A percentile compares a stretch with the other conserved stretches of the same genome.
Conservation (phyloP, 2,797 vertebrate genomes). For the Meda fulgida region DNA sequence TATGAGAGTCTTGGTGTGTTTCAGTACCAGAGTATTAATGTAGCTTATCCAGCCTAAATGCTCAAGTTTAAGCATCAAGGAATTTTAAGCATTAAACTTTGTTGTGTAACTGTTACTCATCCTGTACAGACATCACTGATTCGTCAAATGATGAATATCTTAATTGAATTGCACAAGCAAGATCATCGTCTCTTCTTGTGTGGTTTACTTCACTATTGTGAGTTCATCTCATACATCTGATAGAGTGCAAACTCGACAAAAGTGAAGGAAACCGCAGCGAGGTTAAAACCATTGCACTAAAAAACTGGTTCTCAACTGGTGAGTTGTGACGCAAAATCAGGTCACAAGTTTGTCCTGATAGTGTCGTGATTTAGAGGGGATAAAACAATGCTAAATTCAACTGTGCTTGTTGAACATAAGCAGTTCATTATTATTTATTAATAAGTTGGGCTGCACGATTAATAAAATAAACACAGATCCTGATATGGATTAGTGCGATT, state of each 20-base stretch:
- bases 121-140: background rate
- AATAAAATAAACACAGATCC: background rate
- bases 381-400: background rate
- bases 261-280: background rate
- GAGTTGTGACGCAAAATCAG: background rate
- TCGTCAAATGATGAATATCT: background rate
- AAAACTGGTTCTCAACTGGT: background rate
- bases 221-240: background rate
- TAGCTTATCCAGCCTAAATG: background rate
- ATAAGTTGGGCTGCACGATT: background rate
- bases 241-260: background rate
- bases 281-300: background rate
- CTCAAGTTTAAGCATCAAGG: background rate
- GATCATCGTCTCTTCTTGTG: background rate
- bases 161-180: background rate
- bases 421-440: background rate
- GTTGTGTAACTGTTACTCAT: background rate
- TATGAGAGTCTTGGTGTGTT: background rate
- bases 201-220: background rate
- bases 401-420: background rate
- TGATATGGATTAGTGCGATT: background rate
- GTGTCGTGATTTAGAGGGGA: background rate
- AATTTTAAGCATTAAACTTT: background rate
- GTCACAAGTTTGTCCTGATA: background rate
- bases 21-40: background rate